Percentiles rank a stretch among this genome's conserved stretches.
These are phyloP conservation scores for Pholis gunnellus DNA, from an alignment of 2,113 vertebrate species.

Conservation along the genomic window DNA sequence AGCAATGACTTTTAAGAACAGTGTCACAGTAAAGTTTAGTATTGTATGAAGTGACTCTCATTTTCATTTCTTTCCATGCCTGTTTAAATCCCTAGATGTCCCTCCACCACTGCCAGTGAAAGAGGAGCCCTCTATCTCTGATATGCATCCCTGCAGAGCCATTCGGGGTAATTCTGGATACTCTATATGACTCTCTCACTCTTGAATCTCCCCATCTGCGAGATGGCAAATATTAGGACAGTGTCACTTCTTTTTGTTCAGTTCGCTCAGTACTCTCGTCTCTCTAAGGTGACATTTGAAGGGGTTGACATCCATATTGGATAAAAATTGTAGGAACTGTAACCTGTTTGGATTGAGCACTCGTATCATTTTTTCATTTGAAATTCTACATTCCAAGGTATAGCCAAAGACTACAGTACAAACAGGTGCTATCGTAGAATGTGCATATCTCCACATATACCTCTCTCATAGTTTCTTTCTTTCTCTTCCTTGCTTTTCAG, in stretches of 20 bases:
- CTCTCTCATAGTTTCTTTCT: neutral
- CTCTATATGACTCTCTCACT: neutral
- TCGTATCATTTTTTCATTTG: too few relatives aligned
- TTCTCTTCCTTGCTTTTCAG: constrained; percentile 64
- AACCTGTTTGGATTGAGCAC: neutral
- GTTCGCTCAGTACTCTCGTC: neutral
- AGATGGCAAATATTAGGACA: neutral
- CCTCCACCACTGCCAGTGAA: constrained; percentile 79
- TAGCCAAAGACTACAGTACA: neutral
- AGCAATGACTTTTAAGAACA: neutral
- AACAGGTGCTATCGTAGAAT: neutral
- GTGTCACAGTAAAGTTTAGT: neutral
- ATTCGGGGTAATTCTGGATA: constrained; percentile 80
- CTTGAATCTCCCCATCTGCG: neutral
- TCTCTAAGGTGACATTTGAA: neutral
- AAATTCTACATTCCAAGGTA: too few relatives aligned
- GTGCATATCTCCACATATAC: neutral
- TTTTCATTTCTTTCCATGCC: neutral
- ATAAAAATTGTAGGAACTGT: neutral
- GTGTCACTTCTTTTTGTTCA: neutral
- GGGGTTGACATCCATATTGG: neutral
- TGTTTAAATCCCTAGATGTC: constrained; percentile 57
- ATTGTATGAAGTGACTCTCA: neutral
- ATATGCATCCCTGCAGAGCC: constrained; percentile 64
- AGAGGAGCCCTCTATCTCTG: constrained; percentile 26